Percentiles rank a stretch among this genome's conserved stretches.
Evolutionary conservation across 1,140 invertebrate genomes (phyloP).

Genomic region (Drosophila bocqueti): DNA sequence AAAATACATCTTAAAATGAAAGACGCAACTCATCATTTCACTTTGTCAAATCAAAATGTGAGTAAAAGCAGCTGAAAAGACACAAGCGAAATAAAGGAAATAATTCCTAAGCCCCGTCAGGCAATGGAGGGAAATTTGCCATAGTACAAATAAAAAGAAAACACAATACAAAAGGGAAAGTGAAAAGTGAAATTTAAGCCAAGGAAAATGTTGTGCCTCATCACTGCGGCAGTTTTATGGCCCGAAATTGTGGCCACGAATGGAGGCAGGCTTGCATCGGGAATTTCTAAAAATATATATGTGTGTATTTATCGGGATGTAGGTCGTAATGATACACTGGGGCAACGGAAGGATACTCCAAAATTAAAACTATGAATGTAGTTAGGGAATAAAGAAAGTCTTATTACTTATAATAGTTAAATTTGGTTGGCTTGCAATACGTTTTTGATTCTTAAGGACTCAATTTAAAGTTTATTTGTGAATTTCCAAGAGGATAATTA

Average conservation of each 20-base stretch:
- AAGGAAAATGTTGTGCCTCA: constrained; percentile 51
- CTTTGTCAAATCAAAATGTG: constrained; percentile 41
- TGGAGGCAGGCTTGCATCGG: constrained; percentile 60
- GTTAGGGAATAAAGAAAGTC: too few relatives aligned
- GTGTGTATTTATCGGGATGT: not conserved
- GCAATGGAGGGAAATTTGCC: constrained; percentile 28
- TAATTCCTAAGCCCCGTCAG: constrained; percentile 32
- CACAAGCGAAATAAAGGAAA: constrained; percentile 9
- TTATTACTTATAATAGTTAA: too few relatives aligned
- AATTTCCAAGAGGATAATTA: not conserved
- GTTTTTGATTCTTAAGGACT: not conserved
- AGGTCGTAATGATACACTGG: constrained; percentile 1
- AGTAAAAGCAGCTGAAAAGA: constrained; percentile 22
- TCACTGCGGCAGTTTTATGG: constrained; percentile 77
- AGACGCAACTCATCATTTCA: constrained; percentile 45
- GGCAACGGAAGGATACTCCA: not conserved
- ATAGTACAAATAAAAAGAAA: constrained; percentile 12
- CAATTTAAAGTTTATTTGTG: not conserved
- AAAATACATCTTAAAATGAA: constrained; percentile 14
- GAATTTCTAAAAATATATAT: constrained; percentile 29
- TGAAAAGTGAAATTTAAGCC: constrained; percentile 45
- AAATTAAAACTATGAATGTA: not conserved
- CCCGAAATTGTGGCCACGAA: constrained; percentile 41
- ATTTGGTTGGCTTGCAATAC: too few relatives aligned
- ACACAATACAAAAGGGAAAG: constrained; percentile 19